Base-by-base conservation (phyloP, 2,888 invertebrate genomes). In the Chydorus sphaericus region DNA sequence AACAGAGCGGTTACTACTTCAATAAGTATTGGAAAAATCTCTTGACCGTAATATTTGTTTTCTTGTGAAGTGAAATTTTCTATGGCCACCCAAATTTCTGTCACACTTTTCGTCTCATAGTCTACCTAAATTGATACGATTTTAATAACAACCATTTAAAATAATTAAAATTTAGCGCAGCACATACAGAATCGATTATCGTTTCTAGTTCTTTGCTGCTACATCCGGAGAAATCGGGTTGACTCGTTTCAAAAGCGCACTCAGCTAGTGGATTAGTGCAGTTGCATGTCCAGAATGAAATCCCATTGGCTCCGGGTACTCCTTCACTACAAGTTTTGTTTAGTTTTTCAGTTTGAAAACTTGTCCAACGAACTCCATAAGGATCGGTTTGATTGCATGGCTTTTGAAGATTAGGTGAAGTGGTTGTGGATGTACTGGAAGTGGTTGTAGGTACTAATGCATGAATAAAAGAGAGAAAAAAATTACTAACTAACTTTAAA, bases 1-100 rank as follows among this genome's bases (percentile, higher is more conserved):
- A 57, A 23, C 5, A 49, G 36, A 23, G 36, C 36, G 3, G n/a
- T 16, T 18, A 57, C 23, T 11, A 44, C n/a, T 3, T 28, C 44
- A n/a, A n/a, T n/a, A 18, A 57, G 33, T 16, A 57, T 57, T 5
- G 33, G 29, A 18, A 39, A 14, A n/a, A 57, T 57, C 44, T 57
- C 57, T 6, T 57, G 57, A 11, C 57, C 57, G 31, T 39, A 57
- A 39, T 53, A 57, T 23, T 11, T 33, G 30, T 33, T 29, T 14
- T 48, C 18, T 31, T 20, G 31, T 31, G 11, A 10, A 4, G 52
- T 52, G n/a, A 33, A 31, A 36, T 36, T 36, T 2, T n/a, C 8
- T 3, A 52, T 14, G 8, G 23, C 11, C 10, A 26, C 44, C 44
- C 44, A 44, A 14, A 23, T 28, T 11, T 23, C 26, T 3, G 4